A percentile compares a stretch with the other conserved stretches of the same genome.
These are phyloP conservation scores for Popillia japonica DNA, from an alignment of 1,140 invertebrate species.

Conservation along the genomic window DNA sequence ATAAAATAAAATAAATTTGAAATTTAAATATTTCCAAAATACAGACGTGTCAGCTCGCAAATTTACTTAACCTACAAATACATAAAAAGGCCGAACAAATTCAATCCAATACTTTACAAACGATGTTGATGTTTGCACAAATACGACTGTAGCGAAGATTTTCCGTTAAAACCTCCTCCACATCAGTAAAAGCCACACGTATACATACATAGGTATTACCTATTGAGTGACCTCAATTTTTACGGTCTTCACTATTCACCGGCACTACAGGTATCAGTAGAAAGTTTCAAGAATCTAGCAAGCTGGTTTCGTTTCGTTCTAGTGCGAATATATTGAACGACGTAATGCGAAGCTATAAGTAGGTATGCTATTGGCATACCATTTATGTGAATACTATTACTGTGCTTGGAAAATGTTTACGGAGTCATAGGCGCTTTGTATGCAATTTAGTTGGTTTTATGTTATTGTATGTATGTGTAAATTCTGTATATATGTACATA, in stretches of 20 bases:
- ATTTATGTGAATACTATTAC: constrained; percentile 5
- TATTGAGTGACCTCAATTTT: constrained; percentile 10
- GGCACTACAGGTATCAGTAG: constrained; percentile 1
- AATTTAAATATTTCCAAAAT: no score
- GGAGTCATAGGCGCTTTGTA: constrained; percentile 9
- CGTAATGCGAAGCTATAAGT: background rate
- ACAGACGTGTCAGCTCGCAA: no score
- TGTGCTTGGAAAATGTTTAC: background rate
- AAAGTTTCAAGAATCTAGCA: constrained; percentile 1
- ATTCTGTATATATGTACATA: no score
- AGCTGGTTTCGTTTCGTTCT: constrained; percentile 10
- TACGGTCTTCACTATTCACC: background rate
- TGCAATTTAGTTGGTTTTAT: constrained; percentile 13
- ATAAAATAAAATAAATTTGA: no score
- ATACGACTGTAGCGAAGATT: no score
- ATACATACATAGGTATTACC: background rate
- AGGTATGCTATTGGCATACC: constrained; percentile 6
- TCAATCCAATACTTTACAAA: no score
- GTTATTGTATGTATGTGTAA: no score
- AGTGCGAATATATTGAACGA: background rate
- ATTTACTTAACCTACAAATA: no score
- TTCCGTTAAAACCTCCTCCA: background rate
- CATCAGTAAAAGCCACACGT: background rate
- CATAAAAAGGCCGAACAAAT: no score
- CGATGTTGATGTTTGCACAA: no score